phyloP scores from a whole-genome alignment of 2,797 vertebrate species.

The Lithobates sylvaticus region DNA sequence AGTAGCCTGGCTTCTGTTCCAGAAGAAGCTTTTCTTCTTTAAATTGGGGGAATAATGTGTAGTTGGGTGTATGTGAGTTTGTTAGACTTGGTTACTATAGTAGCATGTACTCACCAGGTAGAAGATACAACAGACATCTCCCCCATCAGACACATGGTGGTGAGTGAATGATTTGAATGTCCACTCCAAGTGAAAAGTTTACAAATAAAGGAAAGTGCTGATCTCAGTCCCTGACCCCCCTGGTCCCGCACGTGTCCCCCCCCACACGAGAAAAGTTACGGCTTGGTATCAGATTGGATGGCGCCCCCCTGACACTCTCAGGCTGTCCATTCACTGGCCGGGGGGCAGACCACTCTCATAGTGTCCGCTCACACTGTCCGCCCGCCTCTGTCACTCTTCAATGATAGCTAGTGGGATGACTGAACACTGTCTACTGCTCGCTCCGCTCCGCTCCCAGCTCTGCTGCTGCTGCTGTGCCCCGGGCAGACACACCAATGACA shows the following conservation, averaged over 20 bases:
- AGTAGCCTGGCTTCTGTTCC: too few species aligned
- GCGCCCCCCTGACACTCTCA: slow-evolving; percentile 30
- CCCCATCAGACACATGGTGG: neutral
- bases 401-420: neutral
- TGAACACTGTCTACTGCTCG: neutral
- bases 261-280: neutral
- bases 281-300: neutral
- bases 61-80: neutral
- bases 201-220: neutral
- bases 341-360: neutral
- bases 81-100: neutral
- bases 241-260: slow-evolving; percentile 17
- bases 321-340: slow-evolving; percentile 1
- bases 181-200: slow-evolving; percentile 4
- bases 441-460: neutral
- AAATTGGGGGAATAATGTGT: too few species aligned
- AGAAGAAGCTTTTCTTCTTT: too few species aligned
- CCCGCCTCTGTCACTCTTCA: neutral
- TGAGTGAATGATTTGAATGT: neutral
- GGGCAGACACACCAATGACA: slow-evolving; percentile 41
- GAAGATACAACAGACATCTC: slow-evolving; percentile 64
- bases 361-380: neutral
- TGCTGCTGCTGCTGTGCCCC: slow-evolving; percentile 31
- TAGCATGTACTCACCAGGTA: slow-evolving; percentile 72
- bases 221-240: neutral